Conservation (phyloP, 2,113 vertebrate genomes). For the Psittacus erithacus region DNA sequence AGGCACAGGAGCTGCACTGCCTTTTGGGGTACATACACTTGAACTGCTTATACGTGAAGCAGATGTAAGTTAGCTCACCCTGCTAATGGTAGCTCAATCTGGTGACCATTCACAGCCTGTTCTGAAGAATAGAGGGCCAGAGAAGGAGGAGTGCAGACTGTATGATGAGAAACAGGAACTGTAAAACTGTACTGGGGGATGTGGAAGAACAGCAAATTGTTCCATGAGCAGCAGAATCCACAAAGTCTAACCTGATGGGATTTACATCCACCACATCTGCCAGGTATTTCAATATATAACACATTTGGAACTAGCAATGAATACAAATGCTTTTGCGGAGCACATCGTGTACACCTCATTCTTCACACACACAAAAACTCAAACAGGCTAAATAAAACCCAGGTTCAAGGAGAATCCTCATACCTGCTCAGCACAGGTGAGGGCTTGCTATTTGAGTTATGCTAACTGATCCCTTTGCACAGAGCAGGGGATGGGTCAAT, state of each 20-base stretch:
- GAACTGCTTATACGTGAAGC: not conserved
- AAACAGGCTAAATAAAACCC: not conserved
- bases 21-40: not conserved
- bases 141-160: not conserved
- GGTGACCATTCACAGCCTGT: not conserved
- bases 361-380: not conserved
- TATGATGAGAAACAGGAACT: slow-evolving; percentile 20
- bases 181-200: not conserved
- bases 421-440: not conserved
- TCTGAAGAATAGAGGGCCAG: not conserved
- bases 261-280: slow-evolving; percentile 25
- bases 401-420: not conserved
- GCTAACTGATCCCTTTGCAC: not conserved
- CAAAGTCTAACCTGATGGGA: not conserved
- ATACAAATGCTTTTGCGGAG: not conserved
- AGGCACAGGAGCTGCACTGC: slow-evolving; percentile 14
- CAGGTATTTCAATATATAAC: not conserved
- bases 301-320: not conserved
- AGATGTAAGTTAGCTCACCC: slow-evolving; percentile 2
- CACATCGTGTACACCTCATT: not conserved
- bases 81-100: not conserved
- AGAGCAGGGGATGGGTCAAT: not conserved
- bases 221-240: slow-evolving; percentile 21
- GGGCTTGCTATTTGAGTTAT: not conserved
- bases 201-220: not conserved